These are phyloP conservation scores for Nipponacmea schrenckii DNA, from an alignment of 2,888 invertebrate species.

Conservation along the genomic window DNA sequence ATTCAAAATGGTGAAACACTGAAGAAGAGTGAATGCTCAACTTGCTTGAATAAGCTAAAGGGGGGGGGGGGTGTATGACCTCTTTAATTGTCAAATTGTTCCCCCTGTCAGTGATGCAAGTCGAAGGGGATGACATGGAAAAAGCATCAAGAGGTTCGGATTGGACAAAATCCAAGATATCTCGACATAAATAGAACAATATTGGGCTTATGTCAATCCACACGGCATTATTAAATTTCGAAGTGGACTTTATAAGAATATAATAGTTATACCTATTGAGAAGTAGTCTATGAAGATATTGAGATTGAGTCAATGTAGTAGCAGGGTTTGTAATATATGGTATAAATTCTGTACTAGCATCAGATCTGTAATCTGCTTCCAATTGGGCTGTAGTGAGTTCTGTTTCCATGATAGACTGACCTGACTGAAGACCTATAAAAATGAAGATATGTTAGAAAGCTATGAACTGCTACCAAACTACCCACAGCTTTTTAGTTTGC, in stretches of 20 bases:
- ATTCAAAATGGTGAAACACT: background rate
- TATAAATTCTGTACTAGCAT: conserved; percentile 39
- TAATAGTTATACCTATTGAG: conserved; percentile 29
- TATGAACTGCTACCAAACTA: background rate
- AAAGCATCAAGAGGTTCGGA: too few species aligned
- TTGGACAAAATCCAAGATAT: too few species aligned
- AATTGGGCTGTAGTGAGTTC: conserved; percentile 30
- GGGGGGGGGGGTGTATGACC: background rate
- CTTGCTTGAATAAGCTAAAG: background rate
- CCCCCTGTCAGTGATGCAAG: too few species aligned
- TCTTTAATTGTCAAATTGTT: too few species aligned
- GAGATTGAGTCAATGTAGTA: conserved; percentile 22
- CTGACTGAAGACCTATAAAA: conserved; percentile 34
- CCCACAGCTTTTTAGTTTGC: background rate
- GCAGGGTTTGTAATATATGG: conserved; percentile 44
- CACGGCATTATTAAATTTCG: too few species aligned
- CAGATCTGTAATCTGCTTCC: conserved; percentile 38
- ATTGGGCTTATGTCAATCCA: too few species aligned
- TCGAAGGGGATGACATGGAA: too few species aligned
- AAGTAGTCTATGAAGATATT: conserved; percentile 38
- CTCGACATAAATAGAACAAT: too few species aligned
- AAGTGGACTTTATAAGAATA: too few species aligned
- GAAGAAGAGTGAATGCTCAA: background rate
- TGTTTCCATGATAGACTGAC: conserved; percentile 38
- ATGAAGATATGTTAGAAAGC: background rate